phyloP scores from a whole-genome alignment of 2,797 vertebrate species.

The Luscinia luscinia region DNA sequence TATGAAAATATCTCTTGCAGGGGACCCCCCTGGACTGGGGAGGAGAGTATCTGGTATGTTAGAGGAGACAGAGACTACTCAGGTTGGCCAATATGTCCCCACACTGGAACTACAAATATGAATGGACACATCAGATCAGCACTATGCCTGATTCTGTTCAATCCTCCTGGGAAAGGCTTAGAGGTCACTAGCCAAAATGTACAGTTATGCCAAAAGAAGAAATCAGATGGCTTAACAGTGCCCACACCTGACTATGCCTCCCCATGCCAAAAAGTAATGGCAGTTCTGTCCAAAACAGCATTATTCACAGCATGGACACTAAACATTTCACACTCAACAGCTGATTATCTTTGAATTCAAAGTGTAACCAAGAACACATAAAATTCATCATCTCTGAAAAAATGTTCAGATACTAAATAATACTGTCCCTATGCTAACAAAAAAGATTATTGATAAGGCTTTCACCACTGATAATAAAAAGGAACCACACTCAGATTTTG shows the following conservation, averaged over 20 bases:
- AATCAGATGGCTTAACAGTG: background rate
- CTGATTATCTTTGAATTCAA: background rate
- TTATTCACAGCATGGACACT: background rate
- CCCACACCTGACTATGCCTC: background rate
- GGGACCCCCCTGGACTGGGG: background rate
- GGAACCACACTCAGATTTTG: background rate
- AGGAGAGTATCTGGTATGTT: background rate
- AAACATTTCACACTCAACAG: background rate
- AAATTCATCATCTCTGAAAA: background rate
- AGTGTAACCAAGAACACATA: background rate
- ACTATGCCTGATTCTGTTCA: background rate
- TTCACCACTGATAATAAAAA: background rate
- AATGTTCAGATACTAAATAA: background rate
- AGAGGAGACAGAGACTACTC: background rate
- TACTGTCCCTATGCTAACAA: background rate
- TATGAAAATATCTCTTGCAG: background rate
- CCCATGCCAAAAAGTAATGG: background rate
- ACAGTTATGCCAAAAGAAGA: background rate
- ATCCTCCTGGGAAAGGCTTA: background rate
- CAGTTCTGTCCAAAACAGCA: background rate
- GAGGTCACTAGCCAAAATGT: background rate
- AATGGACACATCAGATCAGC: background rate
- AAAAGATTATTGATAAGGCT: background rate
- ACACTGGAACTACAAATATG: background rate
- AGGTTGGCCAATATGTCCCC: background rate